Percentiles rank a stretch among this genome's conserved stretches.
Evolutionary conservation across 2,888 invertebrate genomes (phyloP).

Genomic region (Mythimna ferrago): DNA sequence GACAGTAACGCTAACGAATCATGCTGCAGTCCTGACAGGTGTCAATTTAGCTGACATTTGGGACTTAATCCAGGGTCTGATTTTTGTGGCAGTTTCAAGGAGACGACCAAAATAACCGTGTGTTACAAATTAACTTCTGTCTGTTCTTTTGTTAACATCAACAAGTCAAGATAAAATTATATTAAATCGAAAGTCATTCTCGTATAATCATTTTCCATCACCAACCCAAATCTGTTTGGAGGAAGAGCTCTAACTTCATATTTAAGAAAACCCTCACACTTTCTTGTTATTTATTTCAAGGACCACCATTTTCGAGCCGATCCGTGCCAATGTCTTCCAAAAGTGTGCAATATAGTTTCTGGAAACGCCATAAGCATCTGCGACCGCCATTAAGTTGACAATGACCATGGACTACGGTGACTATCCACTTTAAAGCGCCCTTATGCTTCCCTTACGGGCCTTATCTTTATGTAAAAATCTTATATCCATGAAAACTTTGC

Average conservation of each 20-base stretch:
- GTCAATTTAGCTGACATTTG: too few relatives aligned
- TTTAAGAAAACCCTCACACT: constrained; percentile 19
- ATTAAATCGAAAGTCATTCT: too few relatives aligned
- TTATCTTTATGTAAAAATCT: constrained; percentile 54
- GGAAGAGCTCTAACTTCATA: constrained; percentile 9
- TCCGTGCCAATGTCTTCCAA: constrained; percentile 26
- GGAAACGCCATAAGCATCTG: constrained; percentile 50
- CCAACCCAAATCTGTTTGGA: neutral
- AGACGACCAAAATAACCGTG: too few relatives aligned
- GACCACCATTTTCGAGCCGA: constrained; percentile 18
- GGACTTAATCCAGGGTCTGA: too few relatives aligned
- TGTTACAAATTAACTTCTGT: too few relatives aligned
- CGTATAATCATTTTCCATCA: neutral
- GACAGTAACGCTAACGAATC: too few relatives aligned
- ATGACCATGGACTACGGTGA: constrained; percentile 38
- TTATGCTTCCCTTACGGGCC: constrained; percentile 6
- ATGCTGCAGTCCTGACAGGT: too few relatives aligned
- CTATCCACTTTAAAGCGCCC: constrained; percentile 28
- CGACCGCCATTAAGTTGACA: constrained; percentile 55
- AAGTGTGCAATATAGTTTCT: constrained; percentile 47
- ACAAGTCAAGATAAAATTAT: too few relatives aligned
- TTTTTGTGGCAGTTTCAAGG: too few relatives aligned
- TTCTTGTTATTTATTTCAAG: constrained; percentile 30
- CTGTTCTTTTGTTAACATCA: too few relatives aligned
- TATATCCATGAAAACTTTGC: constrained; percentile 13